Evolutionary conservation across 2,797 vertebrate genomes (phyloP).

Genomic region (Gymnopithys bicolor): DNA sequence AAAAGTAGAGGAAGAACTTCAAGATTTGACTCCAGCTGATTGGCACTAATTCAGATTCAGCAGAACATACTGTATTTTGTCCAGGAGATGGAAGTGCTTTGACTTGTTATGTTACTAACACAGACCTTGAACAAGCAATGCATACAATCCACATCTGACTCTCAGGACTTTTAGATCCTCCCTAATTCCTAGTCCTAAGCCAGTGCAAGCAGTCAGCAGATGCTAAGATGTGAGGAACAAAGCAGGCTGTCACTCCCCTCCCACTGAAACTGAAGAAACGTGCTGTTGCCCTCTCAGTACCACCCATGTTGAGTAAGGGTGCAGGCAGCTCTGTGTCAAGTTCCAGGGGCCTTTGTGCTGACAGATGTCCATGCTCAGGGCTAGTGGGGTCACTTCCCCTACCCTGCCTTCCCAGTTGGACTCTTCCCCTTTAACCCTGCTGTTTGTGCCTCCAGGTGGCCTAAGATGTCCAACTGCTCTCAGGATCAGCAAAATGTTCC

Average conservation of each 20-base stretch:
- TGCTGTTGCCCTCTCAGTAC: neutral
- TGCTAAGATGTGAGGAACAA: neutral
- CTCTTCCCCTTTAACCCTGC: neutral
- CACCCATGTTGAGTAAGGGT: neutral
- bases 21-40: neutral
- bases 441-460: neutral
- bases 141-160: neutral
- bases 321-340: neutral
- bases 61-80: neutral
- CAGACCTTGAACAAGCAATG: neutral
- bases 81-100: neutral
- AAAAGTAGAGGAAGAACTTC: neutral
- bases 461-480: neutral
- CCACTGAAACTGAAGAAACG: neutral
- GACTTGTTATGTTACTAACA: neutral
- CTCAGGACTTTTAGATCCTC: neutral
- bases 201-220: neutral
- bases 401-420: neutral
- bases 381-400: neutral
- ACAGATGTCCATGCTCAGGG: neutral
- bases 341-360: neutral
- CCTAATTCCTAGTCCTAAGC: neutral
- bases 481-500: neutral
- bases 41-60: neutral
- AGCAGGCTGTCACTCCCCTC: neutral